A percentile compares a stretch with the other conserved stretches of the same genome.
These are phyloP conservation scores for Lochmaea crataegi DNA, from an alignment of 2,888 invertebrate species.

Conservation along the genomic window DNA sequence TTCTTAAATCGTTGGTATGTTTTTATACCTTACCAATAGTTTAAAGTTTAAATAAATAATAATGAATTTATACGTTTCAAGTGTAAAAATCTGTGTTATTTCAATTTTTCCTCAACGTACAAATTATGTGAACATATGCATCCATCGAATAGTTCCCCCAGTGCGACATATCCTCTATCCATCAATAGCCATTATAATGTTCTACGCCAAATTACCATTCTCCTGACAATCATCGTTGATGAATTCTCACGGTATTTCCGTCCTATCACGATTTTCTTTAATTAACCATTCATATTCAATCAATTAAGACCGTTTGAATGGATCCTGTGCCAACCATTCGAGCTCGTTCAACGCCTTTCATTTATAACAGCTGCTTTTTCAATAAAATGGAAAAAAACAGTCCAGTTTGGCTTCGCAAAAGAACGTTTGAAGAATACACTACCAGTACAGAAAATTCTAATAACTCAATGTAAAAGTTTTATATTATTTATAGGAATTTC, in stretches of 20 bases:
- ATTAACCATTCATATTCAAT: slow-evolving; percentile 33
- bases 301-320: slow-evolving; percentile 30
- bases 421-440: background rate
- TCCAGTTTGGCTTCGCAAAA: background rate
- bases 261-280: slow-evolving; percentile 31
- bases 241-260: slow-evolving; percentile 34
- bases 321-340: slow-evolving; percentile 11
- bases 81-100: too few species aligned
- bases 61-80: too few species aligned
- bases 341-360: slow-evolving; percentile 7
- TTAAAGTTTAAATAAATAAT: too few species aligned
- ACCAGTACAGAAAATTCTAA: background rate
- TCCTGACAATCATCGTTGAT: slow-evolving; percentile 28
- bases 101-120: too few species aligned
- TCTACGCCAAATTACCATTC: slow-evolving; percentile 25
- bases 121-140: background rate
- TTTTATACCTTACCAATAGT: too few species aligned
- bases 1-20: too few species aligned
- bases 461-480: background rate
- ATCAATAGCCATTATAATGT: slow-evolving; percentile 16
- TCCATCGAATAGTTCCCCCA: background rate
- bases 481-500: too few species aligned
- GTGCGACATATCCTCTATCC: background rate
- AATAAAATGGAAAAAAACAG: background rate
- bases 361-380: background rate